Evolutionary conservation across 2,888 invertebrate genomes (phyloP), one percentile per base, ranked within the genome.

Genomic region (Andrena dorsata): DNA sequence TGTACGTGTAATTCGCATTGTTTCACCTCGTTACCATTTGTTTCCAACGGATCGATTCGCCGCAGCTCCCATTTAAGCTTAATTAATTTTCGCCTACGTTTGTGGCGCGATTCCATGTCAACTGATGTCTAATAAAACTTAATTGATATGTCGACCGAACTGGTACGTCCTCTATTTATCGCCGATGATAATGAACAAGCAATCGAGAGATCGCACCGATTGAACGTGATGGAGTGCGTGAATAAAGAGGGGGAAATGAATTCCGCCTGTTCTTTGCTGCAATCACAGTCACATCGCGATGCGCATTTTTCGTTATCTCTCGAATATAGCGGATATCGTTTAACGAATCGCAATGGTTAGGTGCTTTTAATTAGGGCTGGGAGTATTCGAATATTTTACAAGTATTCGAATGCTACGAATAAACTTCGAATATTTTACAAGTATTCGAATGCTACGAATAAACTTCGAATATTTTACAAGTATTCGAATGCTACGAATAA

Each of bases 61-160:
- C 41, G 63, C 30, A 30, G 32, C 23, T 30, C 0, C 35, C 68
- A 58, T 81, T 82, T 68, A 72, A 69, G 64, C 76, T 76, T 76
- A 82, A 82, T 82, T 76, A 71, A 72, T 76, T 69, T 32, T 32
- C 51, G n/a, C n/a, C 71, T n/a, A 56, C 66, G 81, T 70, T 72
- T 75, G 58, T 23, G 72, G 63, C 26, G 41, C 58, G 32, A 72
- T 68, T 28, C 68, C 63, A 72, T 64, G 82, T 82, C 82, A 69
- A 69, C 72, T 6, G 60, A 58, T 30, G 63, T 64, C 72, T 76
- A 69, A 82, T 72, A 64, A 82, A 82, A 65, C 58, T 51, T 71
- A 68, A 76, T 64, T 72, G 82, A 71, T 51, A 69, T 6, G 53
- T 68, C 63, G 61, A 56, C n/a, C 58, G 63, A 51, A 23, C 20